Percentiles rank a stretch among this genome's conserved stretches.
Evolutionary conservation across 2,888 invertebrate genomes (phyloP).

Genomic region (Electrophaes corylata): DNA sequence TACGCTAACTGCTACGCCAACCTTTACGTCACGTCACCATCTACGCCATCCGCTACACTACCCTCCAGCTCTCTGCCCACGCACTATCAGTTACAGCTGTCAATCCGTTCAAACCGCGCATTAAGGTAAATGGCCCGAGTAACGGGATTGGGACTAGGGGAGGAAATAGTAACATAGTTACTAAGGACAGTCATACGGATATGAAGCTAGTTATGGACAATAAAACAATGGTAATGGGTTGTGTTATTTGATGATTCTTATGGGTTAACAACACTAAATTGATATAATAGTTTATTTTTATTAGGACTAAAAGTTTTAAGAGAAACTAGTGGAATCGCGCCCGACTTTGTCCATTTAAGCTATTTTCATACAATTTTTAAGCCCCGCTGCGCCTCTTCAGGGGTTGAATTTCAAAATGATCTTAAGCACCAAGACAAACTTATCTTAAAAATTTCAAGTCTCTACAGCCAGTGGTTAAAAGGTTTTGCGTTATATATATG

Average conservation of each 20-base stretch:
- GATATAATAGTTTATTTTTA: background rate
- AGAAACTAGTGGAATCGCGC: no score
- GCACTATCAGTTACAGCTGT: slow-evolving; percentile 54
- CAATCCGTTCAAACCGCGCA: slow-evolving; percentile 81
- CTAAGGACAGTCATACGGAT: slow-evolving; percentile 44
- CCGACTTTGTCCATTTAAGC: no score
- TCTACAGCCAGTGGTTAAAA: no score
- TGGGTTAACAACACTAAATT: background rate
- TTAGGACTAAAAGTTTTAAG: background rate
- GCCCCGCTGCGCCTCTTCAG: no score
- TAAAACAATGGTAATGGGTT: slow-evolving; percentile 79
- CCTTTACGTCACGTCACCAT: background rate
- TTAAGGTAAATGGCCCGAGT: slow-evolving; percentile 81
- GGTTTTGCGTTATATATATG: no score
- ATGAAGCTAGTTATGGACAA: slow-evolving; percentile 71
- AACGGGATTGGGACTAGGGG: slow-evolving; percentile 64
- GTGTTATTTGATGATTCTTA: slow-evolving; percentile 58
- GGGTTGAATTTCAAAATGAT: no score
- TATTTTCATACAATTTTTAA: no score
- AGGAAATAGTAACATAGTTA: slow-evolving; percentile 73
- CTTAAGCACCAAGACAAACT: no score
- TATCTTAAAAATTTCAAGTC: no score
- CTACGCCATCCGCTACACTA: slow-evolving; percentile 8
- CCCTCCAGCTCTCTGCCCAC: slow-evolving; percentile 22
- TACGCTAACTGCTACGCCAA: background rate